Conservation (phyloP, 2,113 vertebrate species). For the Coracopsis vasa region DNA sequence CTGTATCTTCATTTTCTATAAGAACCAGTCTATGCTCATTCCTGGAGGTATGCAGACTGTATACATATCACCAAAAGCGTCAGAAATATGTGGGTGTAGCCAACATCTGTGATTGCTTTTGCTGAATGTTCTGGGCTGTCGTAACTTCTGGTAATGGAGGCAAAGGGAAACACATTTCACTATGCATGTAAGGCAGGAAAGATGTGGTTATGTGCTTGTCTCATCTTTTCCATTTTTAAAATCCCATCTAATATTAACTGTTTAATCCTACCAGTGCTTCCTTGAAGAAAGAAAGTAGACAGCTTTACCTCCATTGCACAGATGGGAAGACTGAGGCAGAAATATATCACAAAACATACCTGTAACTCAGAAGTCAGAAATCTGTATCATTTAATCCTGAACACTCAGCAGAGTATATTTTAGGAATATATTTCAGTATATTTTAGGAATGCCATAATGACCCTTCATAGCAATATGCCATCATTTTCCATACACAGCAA, state of each 20-base stretch:
- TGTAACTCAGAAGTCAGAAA: neutral
- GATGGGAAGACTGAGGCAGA: neutral
- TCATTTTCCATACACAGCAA: neutral
- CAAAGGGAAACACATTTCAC: conserved; percentile 26
- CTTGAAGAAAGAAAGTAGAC: neutral
- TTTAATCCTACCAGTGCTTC: neutral
- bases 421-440: neutral
- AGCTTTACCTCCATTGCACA: neutral
- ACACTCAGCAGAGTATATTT: neutral
- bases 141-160: conserved; percentile 7
- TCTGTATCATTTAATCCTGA: neutral
- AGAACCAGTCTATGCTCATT: conserved; percentile 38
- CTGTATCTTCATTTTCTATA: neutral
- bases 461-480: neutral
- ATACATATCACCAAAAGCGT: conserved; percentile 31
- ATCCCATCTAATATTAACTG: neutral
- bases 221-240: neutral
- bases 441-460: neutral
- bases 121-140: neutral
- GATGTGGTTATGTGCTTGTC: neutral
- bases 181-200: neutral
- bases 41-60: conserved; percentile 24
- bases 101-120: conserved; percentile 41
- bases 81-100: conserved; percentile 49
- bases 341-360: neutral